Percentiles rank a stretch among this genome's conserved stretches.
Evolutionary conservation across 92 coral and sea anemone genomes (phyloP).

Genomic region (Phenganax subtilis): DNA sequence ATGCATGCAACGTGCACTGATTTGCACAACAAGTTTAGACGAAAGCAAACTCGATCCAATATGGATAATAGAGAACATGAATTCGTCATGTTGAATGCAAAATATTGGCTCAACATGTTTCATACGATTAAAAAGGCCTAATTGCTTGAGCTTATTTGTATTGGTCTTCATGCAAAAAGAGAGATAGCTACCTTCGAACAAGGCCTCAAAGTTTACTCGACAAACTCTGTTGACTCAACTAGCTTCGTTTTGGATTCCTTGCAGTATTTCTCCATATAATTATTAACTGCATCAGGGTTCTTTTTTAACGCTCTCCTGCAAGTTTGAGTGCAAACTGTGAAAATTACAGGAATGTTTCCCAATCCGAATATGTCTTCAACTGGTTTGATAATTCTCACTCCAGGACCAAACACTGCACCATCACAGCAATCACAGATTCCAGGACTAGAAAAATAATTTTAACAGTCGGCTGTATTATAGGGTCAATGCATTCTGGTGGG

Average conservation of each 20-base stretch:
- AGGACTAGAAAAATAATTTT: slow-evolving; percentile 46
- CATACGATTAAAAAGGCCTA: too few species aligned
- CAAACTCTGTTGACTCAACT: too few species aligned
- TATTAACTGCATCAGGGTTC: slow-evolving; percentile 58
- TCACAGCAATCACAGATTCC: slow-evolving; percentile 87
- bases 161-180: too few species aligned
- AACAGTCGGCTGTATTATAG: background rate
- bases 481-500: background rate
- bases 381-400: slow-evolving; percentile 75
- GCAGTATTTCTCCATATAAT: slow-evolving; percentile 63
- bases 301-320: slow-evolving; percentile 73
- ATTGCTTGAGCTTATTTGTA: too few species aligned
- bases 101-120: too few species aligned
- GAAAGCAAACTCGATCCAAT: too few species aligned
- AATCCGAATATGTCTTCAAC: slow-evolving; percentile 63
- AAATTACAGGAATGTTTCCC: slow-evolving; percentile 68
- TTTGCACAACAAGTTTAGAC: too few species aligned
- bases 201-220: too few species aligned
- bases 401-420: slow-evolving; percentile 70
- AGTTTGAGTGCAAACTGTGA: slow-evolving; percentile 73
- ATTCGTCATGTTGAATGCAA: too few species aligned
- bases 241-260: background rate
- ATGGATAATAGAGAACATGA: too few species aligned
- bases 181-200: too few species aligned
- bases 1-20: too few species aligned